phyloP scores from a whole-genome alignment of 2,888 invertebrate species.

The Labia minor region DNA sequence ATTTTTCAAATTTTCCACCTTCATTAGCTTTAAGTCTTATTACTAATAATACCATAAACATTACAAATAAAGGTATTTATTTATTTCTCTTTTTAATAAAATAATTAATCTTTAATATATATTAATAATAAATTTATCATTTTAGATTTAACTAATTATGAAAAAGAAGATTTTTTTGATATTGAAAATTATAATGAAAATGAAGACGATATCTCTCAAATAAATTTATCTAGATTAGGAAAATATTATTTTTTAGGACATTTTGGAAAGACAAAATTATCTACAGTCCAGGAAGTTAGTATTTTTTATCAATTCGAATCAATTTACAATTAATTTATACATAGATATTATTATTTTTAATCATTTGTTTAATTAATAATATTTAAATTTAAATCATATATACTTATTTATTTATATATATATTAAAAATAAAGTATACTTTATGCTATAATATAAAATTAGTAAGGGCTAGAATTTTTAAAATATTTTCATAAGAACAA shows the following conservation, averaged over 20 bases:
- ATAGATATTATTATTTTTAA: too few species aligned
- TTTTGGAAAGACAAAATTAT: conserved; percentile 56
- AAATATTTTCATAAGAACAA: too few species aligned
- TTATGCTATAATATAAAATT: too few species aligned
- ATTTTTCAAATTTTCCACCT: conserved; percentile 64
- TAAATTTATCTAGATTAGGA: conserved; percentile 67
- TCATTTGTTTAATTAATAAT: too few species aligned
- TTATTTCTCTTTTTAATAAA: too few species aligned
- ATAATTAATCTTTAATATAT: too few species aligned
- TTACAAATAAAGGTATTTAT: conserved; percentile 29
- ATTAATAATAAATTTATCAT: conserved; percentile 37
- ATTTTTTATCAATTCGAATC: too few species aligned
- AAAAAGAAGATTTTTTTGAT: conserved; percentile 74
- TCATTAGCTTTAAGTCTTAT: conserved; percentile 58
- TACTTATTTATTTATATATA: too few species aligned
- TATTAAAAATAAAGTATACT: too few species aligned
- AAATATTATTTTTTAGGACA: conserved; percentile 64
- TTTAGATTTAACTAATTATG: conserved; percentile 53
- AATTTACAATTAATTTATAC: too few species aligned
- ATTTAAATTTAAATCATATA: too few species aligned
- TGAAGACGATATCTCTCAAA: conserved; percentile 84
- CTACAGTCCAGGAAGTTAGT: conserved; percentile 68
- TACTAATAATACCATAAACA: conserved; percentile 43
- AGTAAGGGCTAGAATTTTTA: too few species aligned
- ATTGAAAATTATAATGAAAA: conserved; percentile 84